Percentiles rank a stretch among this genome's conserved stretches.
Conservation (phyloP, 2,113 vertebrate genomes). For the Paedocypris sp. region DNA sequence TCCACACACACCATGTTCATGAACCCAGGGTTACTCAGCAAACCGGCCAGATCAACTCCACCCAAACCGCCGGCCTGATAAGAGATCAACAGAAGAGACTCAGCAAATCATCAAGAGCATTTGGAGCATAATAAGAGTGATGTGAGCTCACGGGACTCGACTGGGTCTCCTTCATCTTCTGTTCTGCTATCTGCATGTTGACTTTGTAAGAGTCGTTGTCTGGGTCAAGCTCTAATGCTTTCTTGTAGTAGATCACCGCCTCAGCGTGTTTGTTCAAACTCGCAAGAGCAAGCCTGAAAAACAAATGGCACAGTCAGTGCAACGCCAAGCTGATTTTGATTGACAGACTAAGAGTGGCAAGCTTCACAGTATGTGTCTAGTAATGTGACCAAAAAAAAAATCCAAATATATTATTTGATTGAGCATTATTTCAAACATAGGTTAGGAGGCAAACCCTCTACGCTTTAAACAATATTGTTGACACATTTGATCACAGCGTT, state of each 20-base stretch:
- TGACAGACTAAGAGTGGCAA: too few species aligned
- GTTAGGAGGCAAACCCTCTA: too few species aligned
- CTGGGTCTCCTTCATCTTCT: conserved; percentile 77
- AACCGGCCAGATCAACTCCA: conserved; percentile 79
- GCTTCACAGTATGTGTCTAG: too few species aligned
- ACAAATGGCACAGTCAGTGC: not conserved
- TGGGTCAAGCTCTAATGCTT: conserved; percentile 88
- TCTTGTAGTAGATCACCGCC: conserved; percentile 80
- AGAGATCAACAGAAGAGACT: not conserved
- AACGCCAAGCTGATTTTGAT: not conserved
- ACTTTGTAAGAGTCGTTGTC: conserved; percentile 90
- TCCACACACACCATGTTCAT: conserved; percentile 81
- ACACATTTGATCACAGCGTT: too few species aligned
- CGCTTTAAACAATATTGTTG: too few species aligned
- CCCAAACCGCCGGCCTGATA: conserved; percentile 71
- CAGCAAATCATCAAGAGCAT: not conserved
- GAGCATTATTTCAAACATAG: too few species aligned
- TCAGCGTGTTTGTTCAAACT: conserved; percentile 88
- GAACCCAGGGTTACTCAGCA: conserved; percentile 88
- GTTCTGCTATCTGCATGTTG: conserved; percentile 87
- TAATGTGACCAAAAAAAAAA: too few species aligned
- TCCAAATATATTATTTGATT: too few species aligned
- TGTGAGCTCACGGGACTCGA: conserved; percentile 71
- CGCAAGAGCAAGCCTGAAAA: conserved; percentile 75
- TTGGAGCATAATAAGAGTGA: not conserved